These are phyloP conservation scores for Neotoxoptera formosana DNA, from an alignment of 1,140 invertebrate genomes.

Conservation along the genomic window DNA sequence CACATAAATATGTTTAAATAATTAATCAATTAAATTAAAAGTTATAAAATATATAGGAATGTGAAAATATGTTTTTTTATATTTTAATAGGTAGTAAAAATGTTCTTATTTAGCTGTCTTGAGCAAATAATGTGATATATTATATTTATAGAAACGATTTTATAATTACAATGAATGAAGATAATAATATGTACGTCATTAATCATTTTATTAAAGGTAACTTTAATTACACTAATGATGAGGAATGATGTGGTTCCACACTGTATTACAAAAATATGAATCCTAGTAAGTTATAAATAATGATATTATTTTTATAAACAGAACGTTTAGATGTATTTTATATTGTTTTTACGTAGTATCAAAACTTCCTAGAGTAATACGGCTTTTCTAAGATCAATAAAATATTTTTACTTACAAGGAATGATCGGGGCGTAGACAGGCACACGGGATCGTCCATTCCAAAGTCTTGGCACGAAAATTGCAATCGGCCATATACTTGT, in stretches of 20 bases:
- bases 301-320: neutral
- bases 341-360: neutral
- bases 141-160: neutral
- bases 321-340: neutral
- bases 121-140: neutral
- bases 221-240: constrained; percentile 22
- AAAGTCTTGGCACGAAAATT: constrained; percentile 88
- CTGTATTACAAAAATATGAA: neutral
- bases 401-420: constrained; percentile 73
- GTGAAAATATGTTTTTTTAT: neutral
- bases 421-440: constrained; percentile 88
- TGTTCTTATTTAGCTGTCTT: neutral
- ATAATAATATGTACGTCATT: neutral
- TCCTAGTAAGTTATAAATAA: neutral
- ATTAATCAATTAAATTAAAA: neutral
- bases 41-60: neutral
- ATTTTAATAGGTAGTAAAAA: neutral
- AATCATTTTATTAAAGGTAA: neutral
- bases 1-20: neutral
- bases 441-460: constrained; percentile 88
- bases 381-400: neutral
- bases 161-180: neutral
- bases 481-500: constrained; percentile 82
- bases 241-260: neutral
- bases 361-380: neutral